These are phyloP conservation scores for Pantherophis alleghaniensis DNA, from an alignment of 2,797 vertebrate species.

Conservation along the genomic window DNA sequence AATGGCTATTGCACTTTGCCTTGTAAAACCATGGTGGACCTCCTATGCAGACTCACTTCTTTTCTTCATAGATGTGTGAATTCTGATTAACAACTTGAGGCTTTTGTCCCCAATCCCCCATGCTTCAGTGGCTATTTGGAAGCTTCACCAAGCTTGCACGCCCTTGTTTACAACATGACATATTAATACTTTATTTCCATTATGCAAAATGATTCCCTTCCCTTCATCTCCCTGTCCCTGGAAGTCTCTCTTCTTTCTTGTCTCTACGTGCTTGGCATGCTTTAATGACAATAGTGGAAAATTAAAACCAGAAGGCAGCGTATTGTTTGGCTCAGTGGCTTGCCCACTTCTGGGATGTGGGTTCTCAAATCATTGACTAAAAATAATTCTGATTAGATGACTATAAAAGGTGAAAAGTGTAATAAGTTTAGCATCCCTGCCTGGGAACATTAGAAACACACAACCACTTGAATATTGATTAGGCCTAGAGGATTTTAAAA, in stretches of 20 bases:
- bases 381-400: slow-evolving; percentile 40
- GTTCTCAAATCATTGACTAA: slow-evolving; percentile 54
- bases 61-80: background rate
- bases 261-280: slow-evolving; percentile 1
- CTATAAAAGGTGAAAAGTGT: slow-evolving; percentile 51
- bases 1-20: background rate
- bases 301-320: slow-evolving; percentile 42
- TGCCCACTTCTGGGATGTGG: slow-evolving; percentile 25
- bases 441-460: slow-evolving; percentile 32
- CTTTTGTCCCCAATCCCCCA: background rate
- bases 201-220: slow-evolving; percentile 18
- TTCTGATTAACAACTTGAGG: background rate
- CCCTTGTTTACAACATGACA: slow-evolving; percentile 6
- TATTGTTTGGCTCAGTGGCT: slow-evolving; percentile 37
- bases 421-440: slow-evolving; percentile 37
- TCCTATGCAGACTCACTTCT: background rate
- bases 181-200: slow-evolving; percentile 30
- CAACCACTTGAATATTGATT: slow-evolving; percentile 41
- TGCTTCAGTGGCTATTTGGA: slow-evolving; percentile 7
- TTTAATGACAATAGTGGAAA: slow-evolving; percentile 38
- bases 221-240: background rate
- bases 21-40: background rate
- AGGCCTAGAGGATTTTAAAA: slow-evolving; percentile 32
- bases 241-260: slow-evolving; percentile 16
- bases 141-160: background rate